Evolutionary conservation across 2,888 invertebrate species (phyloP).

Genomic region (Drosophila kokeensis): DNA sequence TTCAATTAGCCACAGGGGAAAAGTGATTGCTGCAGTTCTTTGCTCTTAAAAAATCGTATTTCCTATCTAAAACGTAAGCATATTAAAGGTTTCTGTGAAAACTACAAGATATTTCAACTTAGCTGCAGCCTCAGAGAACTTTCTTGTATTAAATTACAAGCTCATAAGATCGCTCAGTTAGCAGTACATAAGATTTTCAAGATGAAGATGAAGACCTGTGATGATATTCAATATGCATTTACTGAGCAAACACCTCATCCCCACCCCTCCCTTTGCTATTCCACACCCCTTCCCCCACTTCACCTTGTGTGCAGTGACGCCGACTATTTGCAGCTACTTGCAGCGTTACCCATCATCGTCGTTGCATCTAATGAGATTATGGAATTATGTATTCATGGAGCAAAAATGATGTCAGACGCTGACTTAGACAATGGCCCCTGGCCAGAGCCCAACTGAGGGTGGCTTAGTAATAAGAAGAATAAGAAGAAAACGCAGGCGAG

Average conservation of each 20-base stretch:
- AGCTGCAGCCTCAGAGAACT: not conserved
- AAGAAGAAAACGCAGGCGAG: conserved; percentile 22
- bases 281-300: not conserved
- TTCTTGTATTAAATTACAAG: not conserved
- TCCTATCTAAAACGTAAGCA: not conserved
- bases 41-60: not conserved
- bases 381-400: conserved; percentile 79
- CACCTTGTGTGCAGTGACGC: conserved; percentile 2
- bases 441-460: not conserved
- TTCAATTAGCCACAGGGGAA: not conserved
- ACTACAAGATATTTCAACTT: not conserved
- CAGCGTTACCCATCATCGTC: conserved; percentile 27
- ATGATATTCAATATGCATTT: conserved; percentile 40
- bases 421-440: conserved; percentile 38
- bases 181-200: not conserved
- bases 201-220: conserved; percentile 4
- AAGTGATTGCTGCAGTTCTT: not conserved
- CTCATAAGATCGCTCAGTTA: not conserved
- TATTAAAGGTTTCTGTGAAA: not conserved
- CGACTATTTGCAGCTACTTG: conserved; percentile 55
- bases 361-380: conserved; percentile 77
- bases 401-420: conserved; percentile 65
- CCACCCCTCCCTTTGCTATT: not conserved
- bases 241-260: conserved; percentile 3
- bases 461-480: not conserved